Percentiles rank a stretch among this genome's conserved stretches.
Conservation (phyloP, 2,113 vertebrate species). For the Campylomormyrus numenius region DNA sequence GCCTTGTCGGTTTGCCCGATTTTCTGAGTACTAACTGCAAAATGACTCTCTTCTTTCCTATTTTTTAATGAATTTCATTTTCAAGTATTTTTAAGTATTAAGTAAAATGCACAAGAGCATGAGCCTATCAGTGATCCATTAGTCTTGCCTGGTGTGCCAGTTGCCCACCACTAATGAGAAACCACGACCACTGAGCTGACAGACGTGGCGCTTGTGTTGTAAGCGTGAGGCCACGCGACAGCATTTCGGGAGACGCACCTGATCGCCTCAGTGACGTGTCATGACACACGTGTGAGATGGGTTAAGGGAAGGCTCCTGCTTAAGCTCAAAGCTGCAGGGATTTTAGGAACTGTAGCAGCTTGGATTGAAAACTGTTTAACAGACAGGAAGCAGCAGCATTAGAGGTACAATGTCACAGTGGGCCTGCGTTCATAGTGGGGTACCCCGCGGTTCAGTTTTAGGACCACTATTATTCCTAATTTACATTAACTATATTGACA, state of each 20-base stretch:
- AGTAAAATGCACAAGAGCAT: slow-evolving; percentile 4
- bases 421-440: too few relatives aligned
- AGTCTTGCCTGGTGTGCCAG: slow-evolving; percentile 29
- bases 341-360: too few relatives aligned
- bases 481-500: too few relatives aligned
- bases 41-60: slow-evolving; percentile 9
- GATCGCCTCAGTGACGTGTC: slow-evolving; percentile 33
- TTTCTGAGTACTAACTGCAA: neutral
- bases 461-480: too few relatives aligned
- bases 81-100: neutral
- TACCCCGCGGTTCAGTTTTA: too few relatives aligned
- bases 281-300: slow-evolving; percentile 21
- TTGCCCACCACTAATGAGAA: slow-evolving; percentile 24
- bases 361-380: too few relatives aligned
- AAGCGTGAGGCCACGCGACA: slow-evolving; percentile 6
- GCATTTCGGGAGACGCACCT: slow-evolving; percentile 20
- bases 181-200: slow-evolving; percentile 32
- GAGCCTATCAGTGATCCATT: slow-evolving; percentile 30
- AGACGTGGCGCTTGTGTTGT: slow-evolving; percentile 29
- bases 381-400: too few relatives aligned
- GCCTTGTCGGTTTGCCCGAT: slow-evolving; percentile 22
- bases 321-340: too few relatives aligned
- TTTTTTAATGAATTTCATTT: neutral
- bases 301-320: neutral
- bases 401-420: too few relatives aligned